A percentile compares a stretch with the other conserved stretches of the same genome.
Conservation (phyloP, 2,888 invertebrate species). For the Pocota personata region DNA sequence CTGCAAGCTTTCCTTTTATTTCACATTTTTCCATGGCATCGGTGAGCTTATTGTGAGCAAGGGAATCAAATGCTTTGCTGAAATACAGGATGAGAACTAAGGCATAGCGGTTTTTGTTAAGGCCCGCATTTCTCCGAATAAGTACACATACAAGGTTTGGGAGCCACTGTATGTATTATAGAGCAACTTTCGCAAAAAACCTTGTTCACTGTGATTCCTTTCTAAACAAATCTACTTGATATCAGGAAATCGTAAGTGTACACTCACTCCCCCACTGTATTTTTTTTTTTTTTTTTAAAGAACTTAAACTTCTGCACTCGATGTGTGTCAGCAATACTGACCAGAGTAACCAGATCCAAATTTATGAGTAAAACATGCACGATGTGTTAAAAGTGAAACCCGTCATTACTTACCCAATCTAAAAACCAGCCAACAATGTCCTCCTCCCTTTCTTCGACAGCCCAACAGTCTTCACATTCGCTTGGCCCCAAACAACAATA, state of each 20-base stretch:
- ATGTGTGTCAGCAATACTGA: slow-evolving; percentile 19
- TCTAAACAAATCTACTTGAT: neutral
- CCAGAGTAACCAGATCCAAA: slow-evolving; percentile 57
- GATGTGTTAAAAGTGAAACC: slow-evolving; percentile 56
- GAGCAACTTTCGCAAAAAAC: neutral
- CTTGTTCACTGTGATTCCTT: neutral
- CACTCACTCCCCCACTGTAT: neutral
- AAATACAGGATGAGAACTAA: too few species aligned
- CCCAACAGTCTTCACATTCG: slow-evolving; percentile 8
- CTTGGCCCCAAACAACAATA: slow-evolving; percentile 43
- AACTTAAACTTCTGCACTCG: slow-evolving; percentile 2
- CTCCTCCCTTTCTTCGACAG: slow-evolving; percentile 51
- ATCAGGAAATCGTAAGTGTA: neutral
- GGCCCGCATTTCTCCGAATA: too few species aligned
- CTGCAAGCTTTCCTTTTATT: too few species aligned
- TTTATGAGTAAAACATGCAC: slow-evolving; percentile 47
- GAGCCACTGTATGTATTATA: too few species aligned
- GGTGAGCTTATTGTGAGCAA: too few species aligned
- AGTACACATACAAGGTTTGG: too few species aligned
- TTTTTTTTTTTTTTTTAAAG: too few species aligned
- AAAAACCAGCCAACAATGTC: slow-evolving; percentile 29
- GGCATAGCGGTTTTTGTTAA: too few species aligned
- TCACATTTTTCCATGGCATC: too few species aligned
- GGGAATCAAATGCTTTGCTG: too few species aligned
- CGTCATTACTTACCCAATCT: slow-evolving; percentile 52